phyloP scores from a whole-genome alignment of 2,113 vertebrate genomes.

The Calcarius ornatus region DNA sequence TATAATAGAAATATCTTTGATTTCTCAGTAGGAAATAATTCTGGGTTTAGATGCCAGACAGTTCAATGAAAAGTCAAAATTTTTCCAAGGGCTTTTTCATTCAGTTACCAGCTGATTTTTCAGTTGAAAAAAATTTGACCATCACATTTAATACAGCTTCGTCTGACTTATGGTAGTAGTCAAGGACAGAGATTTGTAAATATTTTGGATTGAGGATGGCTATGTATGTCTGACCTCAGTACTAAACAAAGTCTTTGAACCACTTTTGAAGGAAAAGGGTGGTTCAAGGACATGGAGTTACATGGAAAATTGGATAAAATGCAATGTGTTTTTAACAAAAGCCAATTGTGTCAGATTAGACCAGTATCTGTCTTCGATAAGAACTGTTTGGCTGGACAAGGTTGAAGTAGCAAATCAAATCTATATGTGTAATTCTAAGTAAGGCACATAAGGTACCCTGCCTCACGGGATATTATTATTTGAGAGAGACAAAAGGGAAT shows the following conservation, averaged over 20 bases:
- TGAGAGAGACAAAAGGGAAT: not conserved
- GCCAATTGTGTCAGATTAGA: not conserved
- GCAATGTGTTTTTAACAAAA: not conserved
- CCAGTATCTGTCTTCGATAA: conserved; percentile 23
- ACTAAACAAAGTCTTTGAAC: not conserved
- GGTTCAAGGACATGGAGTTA: not conserved
- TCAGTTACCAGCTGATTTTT: not conserved
- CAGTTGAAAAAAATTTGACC: not conserved
- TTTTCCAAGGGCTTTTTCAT: not conserved
- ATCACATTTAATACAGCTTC: not conserved
- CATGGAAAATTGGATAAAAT: not conserved
- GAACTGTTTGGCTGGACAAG: not conserved
- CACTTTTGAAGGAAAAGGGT: not conserved
- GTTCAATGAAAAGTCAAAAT: not conserved
- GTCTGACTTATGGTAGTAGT: not conserved
- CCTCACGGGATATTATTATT: not conserved
- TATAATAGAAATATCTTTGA: not conserved
- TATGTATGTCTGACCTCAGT: not conserved
- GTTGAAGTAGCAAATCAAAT: not conserved
- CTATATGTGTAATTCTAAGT: not conserved
- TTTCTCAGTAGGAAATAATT: not conserved
- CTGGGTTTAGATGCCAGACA: not conserved
- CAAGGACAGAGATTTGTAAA: not conserved
- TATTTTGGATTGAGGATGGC: not conserved
- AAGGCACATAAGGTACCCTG: not conserved